Evolutionary conservation across 1,140 invertebrate species (phyloP), one percentile per base, ranked within the genome.

Genomic region (Dinoponera quadriceps): DNA sequence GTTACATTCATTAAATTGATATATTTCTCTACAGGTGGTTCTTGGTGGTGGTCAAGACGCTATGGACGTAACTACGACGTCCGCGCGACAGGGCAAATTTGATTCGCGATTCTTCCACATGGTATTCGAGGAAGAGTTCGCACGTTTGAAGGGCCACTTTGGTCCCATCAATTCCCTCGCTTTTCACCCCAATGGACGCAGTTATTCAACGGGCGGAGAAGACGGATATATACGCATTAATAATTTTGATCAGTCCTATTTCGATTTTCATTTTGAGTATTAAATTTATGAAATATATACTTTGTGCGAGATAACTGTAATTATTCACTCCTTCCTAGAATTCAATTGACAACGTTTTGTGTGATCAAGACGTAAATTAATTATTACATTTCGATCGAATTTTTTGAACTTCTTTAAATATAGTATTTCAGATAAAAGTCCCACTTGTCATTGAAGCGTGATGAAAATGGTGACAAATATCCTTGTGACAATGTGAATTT

Each of bases 51-150:
- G 99, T 92, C 99, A 99, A 95, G 99, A 99, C 94, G 99, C 99
- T 81, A 99, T 99, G 97, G 98, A 99, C 92, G 99, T 99, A 69
- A 99, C 99, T 49, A 99, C 98, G 7, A 99, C 99, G 0, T 99
- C 98, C 0, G 97, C 98, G 0, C 96, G 98, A 88, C 96, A 98
- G 77, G 99, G 99, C 29, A 99, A 99, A 95, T 99, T 99, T 92
- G 99, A 99, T 94, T 98, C 99, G 3, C 95, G 99, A 62, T 99
- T 99, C 94, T 99, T 98, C 96, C 99, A 99, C 94, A 94, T 99
- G 60, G 97, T 99, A n/a, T 99, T 99, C 93, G 99, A 99, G 95
- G 99, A 99, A 94, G 99, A 99, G 94, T 99, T 99, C 94, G 99
- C 97, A 0, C 95, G 99, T 73, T 97, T 99, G 0, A 99, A 99